These are phyloP conservation scores for Watsonalla cultraria DNA, from an alignment of 2,888 invertebrate genomes.

Conservation along the genomic window DNA sequence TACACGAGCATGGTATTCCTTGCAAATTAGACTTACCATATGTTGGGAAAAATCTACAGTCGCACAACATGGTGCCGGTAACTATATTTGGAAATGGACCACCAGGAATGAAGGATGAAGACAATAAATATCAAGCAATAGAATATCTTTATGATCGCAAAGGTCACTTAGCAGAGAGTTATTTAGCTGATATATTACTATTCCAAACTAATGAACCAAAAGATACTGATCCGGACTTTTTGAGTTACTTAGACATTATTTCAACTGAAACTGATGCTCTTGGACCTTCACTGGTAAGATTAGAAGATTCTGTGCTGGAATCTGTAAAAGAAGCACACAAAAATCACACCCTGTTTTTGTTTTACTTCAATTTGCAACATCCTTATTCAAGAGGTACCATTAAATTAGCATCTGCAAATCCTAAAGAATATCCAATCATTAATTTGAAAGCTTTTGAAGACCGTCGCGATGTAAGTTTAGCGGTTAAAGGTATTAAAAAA, in stretches of 20 bases:
- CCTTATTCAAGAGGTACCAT: constrained; percentile 74
- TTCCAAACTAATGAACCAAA: background rate
- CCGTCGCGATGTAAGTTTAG: constrained; percentile 58
- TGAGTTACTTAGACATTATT: constrained; percentile 24
- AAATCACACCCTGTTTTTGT: constrained; percentile 33
- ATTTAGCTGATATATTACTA: background rate
- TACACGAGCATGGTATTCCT: background rate
- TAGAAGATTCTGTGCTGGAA: constrained; percentile 24
- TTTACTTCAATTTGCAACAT: constrained; percentile 46
- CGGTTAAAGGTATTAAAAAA: constrained; percentile 27
- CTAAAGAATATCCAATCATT: constrained; percentile 77
- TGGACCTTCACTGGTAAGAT: constrained; percentile 30
- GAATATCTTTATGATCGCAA: background rate
- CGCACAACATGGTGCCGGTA: background rate
- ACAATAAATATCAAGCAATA: background rate
- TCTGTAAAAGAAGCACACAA: constrained; percentile 26
- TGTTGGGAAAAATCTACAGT: background rate
- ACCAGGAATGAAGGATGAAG: background rate
- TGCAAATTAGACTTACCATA: background rate
- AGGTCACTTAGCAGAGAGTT: background rate
- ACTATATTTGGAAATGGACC: background rate
- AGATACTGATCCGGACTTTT: constrained; percentile 14
- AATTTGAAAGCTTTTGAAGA: constrained; percentile 80
- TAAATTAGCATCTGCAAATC: constrained; percentile 70
- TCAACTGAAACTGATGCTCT: constrained; percentile 34